Conservation (phyloP, 1,140 invertebrate species). For the Wasmannia auropunctata region DNA sequence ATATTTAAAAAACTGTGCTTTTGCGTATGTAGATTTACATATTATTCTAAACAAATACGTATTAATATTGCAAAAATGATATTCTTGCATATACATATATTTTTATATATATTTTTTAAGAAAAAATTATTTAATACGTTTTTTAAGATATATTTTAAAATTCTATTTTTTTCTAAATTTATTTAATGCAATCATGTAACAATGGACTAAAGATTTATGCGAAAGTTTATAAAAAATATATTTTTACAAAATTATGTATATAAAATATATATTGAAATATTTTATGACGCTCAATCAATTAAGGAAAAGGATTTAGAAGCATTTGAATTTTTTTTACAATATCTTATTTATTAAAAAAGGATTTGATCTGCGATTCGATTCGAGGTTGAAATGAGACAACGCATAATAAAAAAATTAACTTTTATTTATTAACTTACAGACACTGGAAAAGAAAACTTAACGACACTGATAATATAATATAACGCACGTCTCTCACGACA, state of each 20-base stretch:
- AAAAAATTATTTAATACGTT: too few relatives aligned
- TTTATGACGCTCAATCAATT: too few relatives aligned
- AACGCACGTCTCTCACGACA: conserved; percentile 61
- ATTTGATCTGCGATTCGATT: not conserved
- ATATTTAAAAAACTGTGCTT: too few relatives aligned
- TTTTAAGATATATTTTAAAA: too few relatives aligned
- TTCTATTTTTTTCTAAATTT: too few relatives aligned
- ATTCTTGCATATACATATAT: not conserved
- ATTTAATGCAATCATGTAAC: too few relatives aligned
- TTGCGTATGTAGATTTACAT: too few relatives aligned
- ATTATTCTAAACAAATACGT: too few relatives aligned
- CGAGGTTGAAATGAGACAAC: conserved; percentile 10
- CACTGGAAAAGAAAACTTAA: conserved; percentile 79
- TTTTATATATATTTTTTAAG: not conserved
- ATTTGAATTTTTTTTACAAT: not conserved
- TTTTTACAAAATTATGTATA: not conserved
- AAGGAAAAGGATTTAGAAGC: not conserved
- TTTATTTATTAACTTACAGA: conserved; percentile 81
- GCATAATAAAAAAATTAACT: conserved; percentile 79
- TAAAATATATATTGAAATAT: not conserved
- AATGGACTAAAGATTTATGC: too few relatives aligned
- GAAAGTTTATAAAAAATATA: not conserved
- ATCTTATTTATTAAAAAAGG: not conserved
- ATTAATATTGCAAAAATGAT: too few relatives aligned
- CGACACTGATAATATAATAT: conserved; percentile 63